Percentiles rank a stretch among this genome's conserved stretches.
phyloP scores from a whole-genome alignment of 2,888 invertebrate species.

The Melanostoma scalare region DNA sequence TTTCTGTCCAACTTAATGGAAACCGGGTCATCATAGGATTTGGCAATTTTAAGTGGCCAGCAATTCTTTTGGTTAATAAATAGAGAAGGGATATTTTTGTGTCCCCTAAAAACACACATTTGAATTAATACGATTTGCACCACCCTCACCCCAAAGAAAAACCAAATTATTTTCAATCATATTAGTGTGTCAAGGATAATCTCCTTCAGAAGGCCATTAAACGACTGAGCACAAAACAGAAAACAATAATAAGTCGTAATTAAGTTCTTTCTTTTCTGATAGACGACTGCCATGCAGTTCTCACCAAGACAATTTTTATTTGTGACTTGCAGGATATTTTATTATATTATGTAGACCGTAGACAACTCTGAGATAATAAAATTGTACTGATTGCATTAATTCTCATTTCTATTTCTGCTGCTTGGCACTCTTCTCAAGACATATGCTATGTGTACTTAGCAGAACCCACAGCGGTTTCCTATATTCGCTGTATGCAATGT shows the following conservation, averaged over 20 bases:
- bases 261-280: conserved; percentile 1
- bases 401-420: not conserved
- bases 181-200: no score
- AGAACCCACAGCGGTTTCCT: conserved; percentile 18
- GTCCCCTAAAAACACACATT: no score
- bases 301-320: not conserved
- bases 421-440: conserved; percentile 17
- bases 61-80: no score
- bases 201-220: no score
- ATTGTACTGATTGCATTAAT: conserved; percentile 29
- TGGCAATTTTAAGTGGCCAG: no score
- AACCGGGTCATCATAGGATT: no score
- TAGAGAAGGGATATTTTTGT: no score
- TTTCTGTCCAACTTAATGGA: no score
- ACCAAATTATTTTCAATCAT: no score
- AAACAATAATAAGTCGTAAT: not conserved
- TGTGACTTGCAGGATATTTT: not conserved
- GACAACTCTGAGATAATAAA: conserved; percentile 18
- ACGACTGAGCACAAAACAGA: no score
- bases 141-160: no score
- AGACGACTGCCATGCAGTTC: conserved; percentile 8
- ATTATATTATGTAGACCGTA: not conserved
- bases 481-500: conserved; percentile 16
- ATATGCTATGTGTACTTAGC: not conserved
- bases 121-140: no score